Percentiles rank a stretch among this genome's conserved stretches.
These are phyloP conservation scores for Paralinhomoeus sp. DNA, from an alignment of 2,888 invertebrate species.

Conservation along the genomic window DNA sequence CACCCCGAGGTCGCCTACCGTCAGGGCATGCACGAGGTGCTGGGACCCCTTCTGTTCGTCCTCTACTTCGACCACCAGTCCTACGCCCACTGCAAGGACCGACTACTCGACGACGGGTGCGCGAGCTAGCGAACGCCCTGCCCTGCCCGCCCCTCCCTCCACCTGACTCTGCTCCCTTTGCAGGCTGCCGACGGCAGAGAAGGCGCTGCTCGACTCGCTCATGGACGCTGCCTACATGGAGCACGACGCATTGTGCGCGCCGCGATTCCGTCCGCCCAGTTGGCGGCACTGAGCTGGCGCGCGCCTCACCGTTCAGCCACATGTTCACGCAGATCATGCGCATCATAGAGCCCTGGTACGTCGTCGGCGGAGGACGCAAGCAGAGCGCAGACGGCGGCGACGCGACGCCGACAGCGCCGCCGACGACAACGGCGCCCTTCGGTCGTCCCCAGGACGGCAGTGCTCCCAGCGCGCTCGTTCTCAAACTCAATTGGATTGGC, in stretches of 20 bases:
- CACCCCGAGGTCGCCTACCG: constrained; percentile 48
- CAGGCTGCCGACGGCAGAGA: constrained; percentile 8
- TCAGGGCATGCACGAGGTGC: constrained; percentile 67
- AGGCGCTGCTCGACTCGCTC: constrained; percentile 37
- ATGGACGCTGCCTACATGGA: constrained; percentile 46
- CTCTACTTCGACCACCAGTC: constrained; percentile 49
- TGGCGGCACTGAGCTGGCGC: not conserved
- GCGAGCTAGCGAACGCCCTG: no score
- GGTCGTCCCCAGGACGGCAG: constrained; percentile 26
- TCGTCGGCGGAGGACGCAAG: not conserved
- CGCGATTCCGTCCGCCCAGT: not conserved
- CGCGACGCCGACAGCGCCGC: constrained; percentile 28
- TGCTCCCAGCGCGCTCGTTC: constrained; percentile 28
- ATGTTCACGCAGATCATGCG: constrained; percentile 32
- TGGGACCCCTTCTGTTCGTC: constrained; percentile 55
- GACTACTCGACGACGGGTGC: no score
- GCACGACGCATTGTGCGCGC: constrained; percentile 52
- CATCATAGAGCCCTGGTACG: constrained; percentile 31
- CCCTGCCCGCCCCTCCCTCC: no score
- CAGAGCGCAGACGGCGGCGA: constrained; percentile 5
- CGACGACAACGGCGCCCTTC: constrained; percentile 25
- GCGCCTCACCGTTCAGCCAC: constrained; percentile 20
- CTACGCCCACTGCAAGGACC: constrained; percentile 39
- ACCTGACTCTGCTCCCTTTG: no score
- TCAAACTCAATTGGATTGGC: constrained; percentile 30